Percentiles rank a stretch among this genome's conserved stretches.
These are phyloP conservation scores for Mus minutoides DNA, from an alignment of 2,797 vertebrate genomes.

Conservation along the genomic window DNA sequence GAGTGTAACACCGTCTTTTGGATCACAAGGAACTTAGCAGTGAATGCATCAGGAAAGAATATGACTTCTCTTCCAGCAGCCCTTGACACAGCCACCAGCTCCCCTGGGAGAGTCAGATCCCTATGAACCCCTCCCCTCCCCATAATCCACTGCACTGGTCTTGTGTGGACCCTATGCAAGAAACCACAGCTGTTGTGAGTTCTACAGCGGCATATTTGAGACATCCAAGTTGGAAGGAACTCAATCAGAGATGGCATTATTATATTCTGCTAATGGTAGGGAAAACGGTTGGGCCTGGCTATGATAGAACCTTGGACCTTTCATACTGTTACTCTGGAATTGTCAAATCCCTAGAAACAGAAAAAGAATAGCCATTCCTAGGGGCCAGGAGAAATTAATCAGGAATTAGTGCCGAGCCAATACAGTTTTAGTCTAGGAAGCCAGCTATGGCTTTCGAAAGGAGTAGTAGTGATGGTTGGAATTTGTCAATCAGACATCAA, in stretches of 20 bases:
- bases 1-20: neutral
- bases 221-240: neutral
- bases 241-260: neutral
- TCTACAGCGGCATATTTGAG: neutral
- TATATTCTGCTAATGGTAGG: neutral
- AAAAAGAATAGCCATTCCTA: neutral
- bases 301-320: neutral
- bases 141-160: neutral
- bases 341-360: neutral
- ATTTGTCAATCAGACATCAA: neutral
- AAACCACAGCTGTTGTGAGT: neutral
- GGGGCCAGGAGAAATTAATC: neutral
- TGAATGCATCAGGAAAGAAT: neutral
- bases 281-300: neutral
- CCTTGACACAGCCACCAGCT: neutral
- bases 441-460: neutral
- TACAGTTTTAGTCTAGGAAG: neutral
- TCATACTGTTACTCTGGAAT: neutral
- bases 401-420: neutral
- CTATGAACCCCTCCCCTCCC: neutral
- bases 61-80: neutral
- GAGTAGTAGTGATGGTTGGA: neutral
- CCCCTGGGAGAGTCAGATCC: neutral
- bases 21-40: neutral
- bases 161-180: neutral